phyloP scores from a whole-genome alignment of 2,888 invertebrate species.

The Apoda limacodes region DNA sequence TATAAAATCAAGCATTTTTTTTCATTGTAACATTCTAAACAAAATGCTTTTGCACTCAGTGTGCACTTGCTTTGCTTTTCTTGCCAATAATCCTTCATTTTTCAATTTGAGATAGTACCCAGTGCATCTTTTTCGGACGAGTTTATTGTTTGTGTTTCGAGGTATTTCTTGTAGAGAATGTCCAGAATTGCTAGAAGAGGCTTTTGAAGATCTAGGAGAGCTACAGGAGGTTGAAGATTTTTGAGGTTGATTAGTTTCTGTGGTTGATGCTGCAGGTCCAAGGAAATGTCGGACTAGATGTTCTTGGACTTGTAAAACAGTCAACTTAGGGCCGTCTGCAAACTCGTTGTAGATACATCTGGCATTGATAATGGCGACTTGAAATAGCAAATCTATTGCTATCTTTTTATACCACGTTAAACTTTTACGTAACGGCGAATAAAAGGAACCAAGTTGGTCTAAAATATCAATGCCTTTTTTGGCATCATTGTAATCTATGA shows the following conservation, averaged over 20 bases:
- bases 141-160: conserved; percentile 6
- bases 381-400: conserved; percentile 4
- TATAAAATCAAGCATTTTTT: too few relatives aligned
- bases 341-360: conserved; percentile 11
- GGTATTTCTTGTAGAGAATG: conserved; percentile 5
- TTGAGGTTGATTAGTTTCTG: conserved; percentile 5
- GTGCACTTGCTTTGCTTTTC: too few relatives aligned
- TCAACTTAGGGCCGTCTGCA: conserved; percentile 6
- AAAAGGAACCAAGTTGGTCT: neutral
- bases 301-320: conserved; percentile 13
- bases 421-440: neutral
- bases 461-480: neutral
- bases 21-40: too few relatives aligned
- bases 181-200: too few relatives aligned
- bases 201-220: too few relatives aligned
- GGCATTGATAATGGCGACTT: conserved; percentile 9
- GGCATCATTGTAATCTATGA: conserved; percentile 7
- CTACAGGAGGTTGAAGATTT: too few relatives aligned
- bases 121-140: conserved; percentile 8
- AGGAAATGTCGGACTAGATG: conserved; percentile 10
- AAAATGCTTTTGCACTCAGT: too few relatives aligned
- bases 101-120: conserved; percentile 13
- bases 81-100: too few relatives aligned
- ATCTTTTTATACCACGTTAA: neutral
- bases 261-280: conserved; percentile 3